These are phyloP conservation scores for Uropetala carovei DNA, from an alignment of 2,888 invertebrate species.

Conservation along the genomic window DNA sequence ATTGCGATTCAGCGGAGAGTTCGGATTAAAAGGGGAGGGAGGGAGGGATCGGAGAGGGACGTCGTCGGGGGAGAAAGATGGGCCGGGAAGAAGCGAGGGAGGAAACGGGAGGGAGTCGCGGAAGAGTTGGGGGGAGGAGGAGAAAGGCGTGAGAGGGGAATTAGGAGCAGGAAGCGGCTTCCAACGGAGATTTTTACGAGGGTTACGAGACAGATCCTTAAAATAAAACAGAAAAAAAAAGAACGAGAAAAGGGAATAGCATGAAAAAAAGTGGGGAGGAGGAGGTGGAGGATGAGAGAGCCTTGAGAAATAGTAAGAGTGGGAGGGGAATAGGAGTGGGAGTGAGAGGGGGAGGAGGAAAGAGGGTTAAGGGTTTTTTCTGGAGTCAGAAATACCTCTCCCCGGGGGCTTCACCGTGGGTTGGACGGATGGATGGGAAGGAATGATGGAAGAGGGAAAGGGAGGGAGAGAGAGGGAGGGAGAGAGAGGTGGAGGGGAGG, in stretches of 20 bases:
- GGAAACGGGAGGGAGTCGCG: background rate
- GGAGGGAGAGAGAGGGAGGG: background rate
- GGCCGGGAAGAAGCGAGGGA: background rate
- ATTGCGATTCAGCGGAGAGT: background rate
- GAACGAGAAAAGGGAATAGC: background rate
- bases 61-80: background rate
- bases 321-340: background rate
- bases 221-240: background rate
- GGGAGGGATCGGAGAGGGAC: background rate
- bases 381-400: slow-evolving; percentile 21
- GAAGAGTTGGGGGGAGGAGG: background rate
- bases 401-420: background rate
- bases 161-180: slow-evolving; percentile 21
- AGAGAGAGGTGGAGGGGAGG: background rate
- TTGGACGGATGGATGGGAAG: background rate
- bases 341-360: background rate
- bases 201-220: slow-evolving; percentile 20
- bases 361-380: background rate
- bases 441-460: background rate
- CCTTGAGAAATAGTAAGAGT: background rate
- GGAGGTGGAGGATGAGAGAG: background rate
- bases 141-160: background rate
- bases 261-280: no score
- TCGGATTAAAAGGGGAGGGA: background rate
- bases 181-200: slow-evolving; percentile 31